Base-by-base conservation (phyloP, 2,797 vertebrate species). In the Astyanax mexicanus region DNA sequence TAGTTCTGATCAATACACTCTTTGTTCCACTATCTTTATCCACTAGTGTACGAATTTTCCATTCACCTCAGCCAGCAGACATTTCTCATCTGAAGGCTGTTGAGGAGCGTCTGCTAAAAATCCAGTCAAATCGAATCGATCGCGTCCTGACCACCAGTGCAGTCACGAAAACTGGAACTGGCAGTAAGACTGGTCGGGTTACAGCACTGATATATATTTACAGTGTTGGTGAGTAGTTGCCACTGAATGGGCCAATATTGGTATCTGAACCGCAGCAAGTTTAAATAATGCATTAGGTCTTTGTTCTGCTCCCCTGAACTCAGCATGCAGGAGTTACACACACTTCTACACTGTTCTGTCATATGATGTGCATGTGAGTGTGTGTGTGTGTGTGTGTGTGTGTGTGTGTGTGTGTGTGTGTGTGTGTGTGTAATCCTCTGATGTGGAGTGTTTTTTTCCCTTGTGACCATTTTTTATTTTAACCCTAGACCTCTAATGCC, bases 231-330 rank as follows among this genome's bases (percentile, higher is more conserved):
- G 47, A 52, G 21, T 54, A 44, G 25, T 15, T 45, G 52, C 38
- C 44, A 32, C 12, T 37, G 32, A 61, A 47, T 49, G 42, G 64
- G 25, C 25, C 27, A 49, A 3, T 72, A 29, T 6, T 54, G 58
- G 44, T 52, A 32, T 42, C 35, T 64, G 64, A 27, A 29, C 32
- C 19, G 5, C 72, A 37, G 40, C 27, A 25, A 19, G 49, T 12
- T 1, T 69, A 11, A 76, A 69, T 76, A 62, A 69, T 76, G 45
- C 54, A 69, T 52, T 52, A 52, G 29, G 13, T 51, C 8, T 10
- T 21, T 61, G 23, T 45, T 66, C 40, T 29, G 62, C 25, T 29
- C 15, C 12, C n/a, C 64, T 66, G 64, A 66, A 29, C 32, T 58
- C 25, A 27, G 32, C 32, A 62, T 45, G 25, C 19, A 67, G 64